phyloP scores from a whole-genome alignment of 2,888 invertebrate genomes.

The Harmothoe impar region DNA sequence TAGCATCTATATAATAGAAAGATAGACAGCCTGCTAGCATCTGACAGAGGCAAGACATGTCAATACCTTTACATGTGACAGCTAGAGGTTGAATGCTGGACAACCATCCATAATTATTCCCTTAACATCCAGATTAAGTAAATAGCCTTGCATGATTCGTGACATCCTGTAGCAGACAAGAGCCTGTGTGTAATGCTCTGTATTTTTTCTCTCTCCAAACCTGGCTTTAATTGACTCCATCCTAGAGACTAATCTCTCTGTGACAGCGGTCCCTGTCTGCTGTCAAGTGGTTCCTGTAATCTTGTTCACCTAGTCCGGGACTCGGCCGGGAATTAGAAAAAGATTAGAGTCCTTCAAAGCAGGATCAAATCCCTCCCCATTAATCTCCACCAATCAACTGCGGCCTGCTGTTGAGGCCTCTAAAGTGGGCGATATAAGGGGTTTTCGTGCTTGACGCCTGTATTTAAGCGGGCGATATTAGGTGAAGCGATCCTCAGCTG shows the following conservation, averaged over 20 bases:
- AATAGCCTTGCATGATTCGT: not conserved
- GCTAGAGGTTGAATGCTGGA: too few species aligned
- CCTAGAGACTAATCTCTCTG: not conserved
- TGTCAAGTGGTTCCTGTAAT: slow-evolving; percentile 22
- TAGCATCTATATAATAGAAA: too few species aligned
- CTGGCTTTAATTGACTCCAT: not conserved
- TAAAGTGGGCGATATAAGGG: slow-evolving; percentile 11
- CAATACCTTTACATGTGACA: too few species aligned
- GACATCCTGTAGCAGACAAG: not conserved
- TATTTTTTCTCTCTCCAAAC: not conserved
- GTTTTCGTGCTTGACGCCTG: not conserved
- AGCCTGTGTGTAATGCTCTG: not conserved
- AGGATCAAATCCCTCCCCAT: not conserved
- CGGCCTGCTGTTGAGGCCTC: not conserved
- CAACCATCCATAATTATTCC: too few species aligned
- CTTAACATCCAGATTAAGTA: not conserved
- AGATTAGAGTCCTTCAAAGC: slow-evolving; percentile 26
- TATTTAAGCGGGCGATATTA: not conserved
- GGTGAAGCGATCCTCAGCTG: not conserved
- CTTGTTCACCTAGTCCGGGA: slow-evolving; percentile 8
- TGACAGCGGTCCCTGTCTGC: slow-evolving; percentile 14
- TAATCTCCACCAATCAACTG: slow-evolving; percentile 26
- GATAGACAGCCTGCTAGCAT: too few species aligned
- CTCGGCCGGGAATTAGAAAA: slow-evolving; percentile 26
- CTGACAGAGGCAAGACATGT: too few species aligned